Evolutionary conservation across 2,888 invertebrate genomes (phyloP).

Genomic region (Malthinus flaveolus): DNA sequence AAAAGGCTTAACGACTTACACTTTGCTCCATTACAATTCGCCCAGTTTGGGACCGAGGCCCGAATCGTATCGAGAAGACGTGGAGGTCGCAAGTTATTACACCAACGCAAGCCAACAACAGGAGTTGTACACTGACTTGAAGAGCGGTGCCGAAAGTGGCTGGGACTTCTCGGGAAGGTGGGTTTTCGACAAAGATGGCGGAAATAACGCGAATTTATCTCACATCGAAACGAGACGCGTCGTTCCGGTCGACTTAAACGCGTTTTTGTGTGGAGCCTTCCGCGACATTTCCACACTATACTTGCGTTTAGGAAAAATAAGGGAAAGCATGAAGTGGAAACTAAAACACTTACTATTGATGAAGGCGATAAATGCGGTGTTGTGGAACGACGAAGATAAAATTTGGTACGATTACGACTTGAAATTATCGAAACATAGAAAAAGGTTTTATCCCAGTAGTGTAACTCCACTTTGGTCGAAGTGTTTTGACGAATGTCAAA

Average conservation of each 20-base stretch:
- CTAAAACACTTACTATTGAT: conserved; percentile 61
- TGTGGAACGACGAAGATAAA: conserved; percentile 76
- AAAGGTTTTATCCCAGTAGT: conserved; percentile 73
- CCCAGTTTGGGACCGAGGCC: conserved; percentile 69
- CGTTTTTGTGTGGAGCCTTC: conserved; percentile 73
- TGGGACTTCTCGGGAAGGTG: conserved; percentile 88
- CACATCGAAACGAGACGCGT: conserved; percentile 68
- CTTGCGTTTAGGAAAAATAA: conserved; percentile 55
- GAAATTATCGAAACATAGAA: conserved; percentile 58
- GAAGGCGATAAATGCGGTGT: conserved; percentile 65
- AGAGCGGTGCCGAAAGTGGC: conserved; percentile 82
- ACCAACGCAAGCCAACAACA: conserved; percentile 51
- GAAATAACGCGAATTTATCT: conserved; percentile 60
- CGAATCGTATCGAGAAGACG: conserved; percentile 72
- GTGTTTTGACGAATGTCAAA: conserved; percentile 34
- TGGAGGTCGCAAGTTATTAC: conserved; percentile 56
- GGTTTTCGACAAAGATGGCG: conserved; percentile 65
- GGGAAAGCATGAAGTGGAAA: conserved; percentile 59
- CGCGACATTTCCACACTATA: conserved; percentile 65
- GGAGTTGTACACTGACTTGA: conserved; percentile 67
- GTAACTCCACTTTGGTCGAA: conserved; percentile 74
- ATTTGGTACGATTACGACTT: conserved; percentile 83
- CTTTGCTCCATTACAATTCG: conserved; percentile 64
- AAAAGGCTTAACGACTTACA: conserved; percentile 58
- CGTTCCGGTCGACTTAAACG: conserved; percentile 83